A percentile compares a stretch with the other conserved stretches of the same genome.
Evolutionary conservation across 2,797 vertebrate species (phyloP).

Genomic region (Acanthornis magna): DNA sequence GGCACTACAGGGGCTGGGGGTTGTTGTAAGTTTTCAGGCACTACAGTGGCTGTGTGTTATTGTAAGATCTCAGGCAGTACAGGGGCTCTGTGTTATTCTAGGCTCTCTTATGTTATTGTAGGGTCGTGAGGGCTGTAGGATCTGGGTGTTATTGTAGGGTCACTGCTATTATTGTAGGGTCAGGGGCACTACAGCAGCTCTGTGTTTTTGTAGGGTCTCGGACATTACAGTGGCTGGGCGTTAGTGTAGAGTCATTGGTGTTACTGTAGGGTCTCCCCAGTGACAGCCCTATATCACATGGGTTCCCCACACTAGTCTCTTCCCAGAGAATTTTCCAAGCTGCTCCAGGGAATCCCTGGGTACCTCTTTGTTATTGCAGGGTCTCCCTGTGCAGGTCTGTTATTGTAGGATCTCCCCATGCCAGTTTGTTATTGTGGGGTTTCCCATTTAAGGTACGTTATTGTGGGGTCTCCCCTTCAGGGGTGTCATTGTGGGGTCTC

Average conservation of each 20-base stretch:
- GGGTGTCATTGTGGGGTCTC: neutral
- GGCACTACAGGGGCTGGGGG: neutral
- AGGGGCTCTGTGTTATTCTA: neutral
- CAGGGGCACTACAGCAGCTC: neutral
- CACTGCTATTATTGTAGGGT: neutral
- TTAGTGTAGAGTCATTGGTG: neutral
- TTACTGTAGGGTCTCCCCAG: neutral
- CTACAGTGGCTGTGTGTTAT: neutral
- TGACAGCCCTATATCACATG: neutral
- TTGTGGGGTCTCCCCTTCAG: neutral
- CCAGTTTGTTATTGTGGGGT: neutral
- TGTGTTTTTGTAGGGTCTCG: neutral
- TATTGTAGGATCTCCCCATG: neutral
- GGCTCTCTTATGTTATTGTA: neutral
- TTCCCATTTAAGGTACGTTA: too few relatives aligned
- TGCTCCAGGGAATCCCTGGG: neutral
- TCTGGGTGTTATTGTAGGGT: neutral
- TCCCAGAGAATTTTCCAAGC: neutral
- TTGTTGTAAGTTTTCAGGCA: neutral
- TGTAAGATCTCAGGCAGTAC: neutral
- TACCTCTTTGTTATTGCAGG: neutral
- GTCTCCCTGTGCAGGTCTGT: neutral
- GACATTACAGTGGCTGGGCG: neutral
- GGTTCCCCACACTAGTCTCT: neutral
- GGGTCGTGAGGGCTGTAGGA: fast-evolving